Evolutionary conservation across 2,113 vertebrate genomes (phyloP).

Genomic region (Microcebus murinus): DNA sequence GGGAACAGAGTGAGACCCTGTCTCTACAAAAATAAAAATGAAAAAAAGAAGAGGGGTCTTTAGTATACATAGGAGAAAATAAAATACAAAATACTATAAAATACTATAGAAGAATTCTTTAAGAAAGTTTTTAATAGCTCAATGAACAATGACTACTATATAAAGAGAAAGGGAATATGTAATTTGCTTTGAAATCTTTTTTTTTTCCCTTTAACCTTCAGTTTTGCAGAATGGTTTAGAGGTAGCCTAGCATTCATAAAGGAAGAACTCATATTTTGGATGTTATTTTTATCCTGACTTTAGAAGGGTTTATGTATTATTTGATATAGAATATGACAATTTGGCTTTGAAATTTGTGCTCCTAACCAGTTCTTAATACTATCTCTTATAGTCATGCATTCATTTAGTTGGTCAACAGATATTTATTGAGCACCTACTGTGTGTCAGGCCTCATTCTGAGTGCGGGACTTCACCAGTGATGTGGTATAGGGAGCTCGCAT

Average conservation of each 20-base stretch:
- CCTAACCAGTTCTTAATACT: neutral
- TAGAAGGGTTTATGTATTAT: neutral
- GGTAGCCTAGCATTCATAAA: neutral
- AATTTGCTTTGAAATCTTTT: conserved; percentile 39
- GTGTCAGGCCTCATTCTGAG: neutral
- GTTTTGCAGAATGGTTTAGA: neutral
- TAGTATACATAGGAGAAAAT: neutral
- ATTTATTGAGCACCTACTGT: neutral
- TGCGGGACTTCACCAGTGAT: neutral
- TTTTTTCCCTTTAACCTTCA: neutral
- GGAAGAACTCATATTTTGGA: neutral
- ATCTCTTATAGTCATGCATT: neutral
- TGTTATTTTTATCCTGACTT: conserved; percentile 6
- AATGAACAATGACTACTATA: neutral
- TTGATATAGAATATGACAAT: neutral
- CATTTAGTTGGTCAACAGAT: neutral
- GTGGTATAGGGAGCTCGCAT: neutral
- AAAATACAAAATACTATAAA: neutral
- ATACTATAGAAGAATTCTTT: neutral
- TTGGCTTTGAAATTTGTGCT: neutral
- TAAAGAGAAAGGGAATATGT: conserved; percentile 8
- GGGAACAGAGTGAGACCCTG: too few relatives aligned
- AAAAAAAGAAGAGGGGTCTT: neutral
- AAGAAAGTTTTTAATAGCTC: conserved; percentile 2
- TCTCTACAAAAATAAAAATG: too few relatives aligned